A percentile compares a stretch with the other conserved stretches of the same genome.
phyloP scores from a whole-genome alignment of 2,888 invertebrate genomes.

The Mesorhabditis belari region DNA sequence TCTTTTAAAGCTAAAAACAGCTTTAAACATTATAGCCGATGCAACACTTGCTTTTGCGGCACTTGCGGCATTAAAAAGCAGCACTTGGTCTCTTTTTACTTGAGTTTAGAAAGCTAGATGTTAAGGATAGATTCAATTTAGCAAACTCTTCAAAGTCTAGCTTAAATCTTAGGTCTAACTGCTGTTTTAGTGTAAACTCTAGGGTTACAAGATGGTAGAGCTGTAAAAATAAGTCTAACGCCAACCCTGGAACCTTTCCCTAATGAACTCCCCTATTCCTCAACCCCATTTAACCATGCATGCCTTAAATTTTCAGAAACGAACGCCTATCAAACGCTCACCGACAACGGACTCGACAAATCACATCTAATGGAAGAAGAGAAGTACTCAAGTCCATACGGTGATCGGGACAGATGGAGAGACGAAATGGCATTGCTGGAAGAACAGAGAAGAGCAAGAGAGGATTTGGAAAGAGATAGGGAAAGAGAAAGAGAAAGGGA shows the following conservation, averaged over 20 bases:
- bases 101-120: not conserved
- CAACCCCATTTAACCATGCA: not conserved
- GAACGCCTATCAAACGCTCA: not conserved
- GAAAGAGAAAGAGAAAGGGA: constrained; percentile 3
- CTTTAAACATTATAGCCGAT: too few relatives aligned
- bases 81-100: too few relatives aligned
- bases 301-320: not conserved
- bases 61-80: too few relatives aligned
- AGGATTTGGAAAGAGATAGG: constrained; percentile 8
- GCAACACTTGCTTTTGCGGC: too few relatives aligned
- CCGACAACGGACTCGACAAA: constrained; percentile 8
- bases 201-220: too few relatives aligned
- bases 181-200: not conserved
- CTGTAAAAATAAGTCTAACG: too few relatives aligned
- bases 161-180: not conserved
- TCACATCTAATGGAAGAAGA: constrained; percentile 16
- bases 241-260: too few relatives aligned
- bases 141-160: not conserved
- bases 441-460: constrained; percentile 2
- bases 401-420: constrained; percentile 18
- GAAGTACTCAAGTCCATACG: constrained; percentile 31
- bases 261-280: too few relatives aligned
- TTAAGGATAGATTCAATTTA: not conserved
- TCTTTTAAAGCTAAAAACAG: too few relatives aligned
- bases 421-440: constrained; percentile 8